Conservation (phyloP, 2,113 vertebrate species). For the Mormoops blainvillei region DNA sequence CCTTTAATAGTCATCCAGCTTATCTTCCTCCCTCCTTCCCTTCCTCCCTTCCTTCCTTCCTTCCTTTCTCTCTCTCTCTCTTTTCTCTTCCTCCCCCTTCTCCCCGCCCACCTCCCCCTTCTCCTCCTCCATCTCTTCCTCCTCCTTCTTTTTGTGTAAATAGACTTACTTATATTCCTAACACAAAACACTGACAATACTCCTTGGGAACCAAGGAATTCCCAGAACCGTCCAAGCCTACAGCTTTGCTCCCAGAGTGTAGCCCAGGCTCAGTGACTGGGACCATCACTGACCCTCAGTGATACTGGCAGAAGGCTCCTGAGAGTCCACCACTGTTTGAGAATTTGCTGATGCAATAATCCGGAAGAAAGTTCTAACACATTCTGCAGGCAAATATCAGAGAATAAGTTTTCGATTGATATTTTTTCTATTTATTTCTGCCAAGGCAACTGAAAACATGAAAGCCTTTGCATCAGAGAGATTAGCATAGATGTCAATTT, state of each 20-base stretch:
- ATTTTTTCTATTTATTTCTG: slow-evolving; percentile 99
- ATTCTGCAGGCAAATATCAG: slow-evolving; percentile 72
- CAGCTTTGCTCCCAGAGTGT: slow-evolving; percentile 65
- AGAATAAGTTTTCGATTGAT: slow-evolving; percentile 96
- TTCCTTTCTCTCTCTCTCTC: no score
- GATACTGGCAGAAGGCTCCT: slow-evolving; percentile 64
- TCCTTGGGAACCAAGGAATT: slow-evolving; percentile 72
- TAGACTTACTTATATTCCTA: slow-evolving; percentile 57
- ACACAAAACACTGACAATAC: slow-evolving; percentile 69
- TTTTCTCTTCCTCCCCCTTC: no score
- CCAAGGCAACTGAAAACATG: slow-evolving; percentile 97
- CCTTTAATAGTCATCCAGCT: slow-evolving; percentile 60
- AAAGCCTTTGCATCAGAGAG: slow-evolving; percentile 98
- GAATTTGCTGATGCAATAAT: slow-evolving; percentile 73
- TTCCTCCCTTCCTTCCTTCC: no score
- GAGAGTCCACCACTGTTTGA: slow-evolving; percentile 70
- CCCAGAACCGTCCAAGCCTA: slow-evolving; percentile 42
- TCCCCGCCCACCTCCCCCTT: slow-evolving; percentile 55
- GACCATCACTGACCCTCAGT: slow-evolving; percentile 53
- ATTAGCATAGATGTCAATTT: slow-evolving; percentile 96
- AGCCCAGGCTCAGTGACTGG: slow-evolving; percentile 57
- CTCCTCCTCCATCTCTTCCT: no score
- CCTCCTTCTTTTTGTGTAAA: slow-evolving; percentile 70
- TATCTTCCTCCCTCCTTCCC: slow-evolving; percentile 56
- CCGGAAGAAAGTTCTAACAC: slow-evolving; percentile 72